These are phyloP conservation scores for Willowsia nigromaculata DNA, from an alignment of 2,888 invertebrate species.

Conservation along the genomic window DNA sequence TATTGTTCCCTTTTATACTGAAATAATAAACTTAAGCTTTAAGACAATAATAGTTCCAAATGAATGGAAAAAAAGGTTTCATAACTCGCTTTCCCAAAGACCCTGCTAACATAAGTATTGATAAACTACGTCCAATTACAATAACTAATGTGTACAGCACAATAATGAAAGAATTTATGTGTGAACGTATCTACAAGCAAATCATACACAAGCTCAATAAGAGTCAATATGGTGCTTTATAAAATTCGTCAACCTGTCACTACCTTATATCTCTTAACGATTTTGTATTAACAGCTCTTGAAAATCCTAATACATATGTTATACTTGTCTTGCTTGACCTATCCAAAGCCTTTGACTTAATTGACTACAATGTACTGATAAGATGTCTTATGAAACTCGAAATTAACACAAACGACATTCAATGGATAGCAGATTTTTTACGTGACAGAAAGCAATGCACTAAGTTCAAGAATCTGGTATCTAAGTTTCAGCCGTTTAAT, in stretches of 20 bases:
- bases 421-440: slow-evolving; percentile 35
- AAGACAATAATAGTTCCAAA: neutral
- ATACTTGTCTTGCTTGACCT: slow-evolving; percentile 14
- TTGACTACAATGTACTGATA: slow-evolving; percentile 1
- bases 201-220: neutral
- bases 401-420: neutral
- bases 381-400: neutral
- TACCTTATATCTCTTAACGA: too few species aligned
- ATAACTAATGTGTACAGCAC: slow-evolving; percentile 23
- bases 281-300: slow-evolving; percentile 15
- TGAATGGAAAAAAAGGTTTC: slow-evolving; percentile 35
- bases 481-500: neutral
- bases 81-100: too few species aligned
- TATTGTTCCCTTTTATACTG: slow-evolving; percentile 12
- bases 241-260: slow-evolving; percentile 38
- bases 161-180: too few species aligned
- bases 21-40: slow-evolving; percentile 25
- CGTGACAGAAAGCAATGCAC: slow-evolving; percentile 21
- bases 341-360: slow-evolving; percentile 44
- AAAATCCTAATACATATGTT: slow-evolving; percentile 13
- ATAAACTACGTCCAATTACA: slow-evolving; percentile 27
- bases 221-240: slow-evolving; percentile 11
- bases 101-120: neutral
- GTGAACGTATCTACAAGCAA: slow-evolving; percentile 14
- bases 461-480: neutral